These are phyloP conservation scores for Sciurus vulgaris DNA, from an alignment of 2,797 vertebrate species.

Conservation along the genomic window DNA sequence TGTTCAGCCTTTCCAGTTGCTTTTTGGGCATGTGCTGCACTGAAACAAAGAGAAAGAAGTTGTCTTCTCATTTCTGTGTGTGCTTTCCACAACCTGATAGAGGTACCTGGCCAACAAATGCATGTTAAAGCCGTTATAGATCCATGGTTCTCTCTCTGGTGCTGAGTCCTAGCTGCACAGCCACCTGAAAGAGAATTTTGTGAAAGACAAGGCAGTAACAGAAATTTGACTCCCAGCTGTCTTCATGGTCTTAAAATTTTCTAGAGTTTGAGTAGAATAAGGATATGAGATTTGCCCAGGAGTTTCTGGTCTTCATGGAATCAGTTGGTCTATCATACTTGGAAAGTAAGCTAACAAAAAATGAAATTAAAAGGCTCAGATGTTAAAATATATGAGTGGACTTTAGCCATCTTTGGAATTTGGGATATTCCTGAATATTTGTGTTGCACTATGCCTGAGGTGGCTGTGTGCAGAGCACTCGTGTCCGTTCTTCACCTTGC, in stretches of 20 bases:
- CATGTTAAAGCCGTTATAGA: rapidly evolving
- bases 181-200: neutral
- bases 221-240: neutral
- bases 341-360: conserved; percentile 60
- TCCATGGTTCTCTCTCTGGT: neutral
- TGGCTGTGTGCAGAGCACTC: neutral
- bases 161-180: neutral
- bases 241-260: conserved; percentile 3
- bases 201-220: neutral
- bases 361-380: conserved; percentile 30
- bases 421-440: neutral
- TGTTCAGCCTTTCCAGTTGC: neutral
- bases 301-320: conserved; percentile 6
- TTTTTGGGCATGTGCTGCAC: neutral
- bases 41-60: neutral
- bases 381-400: conserved; percentile 40
- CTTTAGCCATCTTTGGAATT: conserved; percentile 47
- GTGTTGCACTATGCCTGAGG: neutral
- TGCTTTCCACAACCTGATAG: neutral
- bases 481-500: neutral
- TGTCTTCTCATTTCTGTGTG: neutral
- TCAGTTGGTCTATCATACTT: conserved; percentile 39
- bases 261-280: neutral
- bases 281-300: conserved; percentile 29
- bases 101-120: neutral